Evolutionary conservation across 35 echinoderm and acorn worm species (phyloP).

Genomic region (Holothuria glaberrima): DNA sequence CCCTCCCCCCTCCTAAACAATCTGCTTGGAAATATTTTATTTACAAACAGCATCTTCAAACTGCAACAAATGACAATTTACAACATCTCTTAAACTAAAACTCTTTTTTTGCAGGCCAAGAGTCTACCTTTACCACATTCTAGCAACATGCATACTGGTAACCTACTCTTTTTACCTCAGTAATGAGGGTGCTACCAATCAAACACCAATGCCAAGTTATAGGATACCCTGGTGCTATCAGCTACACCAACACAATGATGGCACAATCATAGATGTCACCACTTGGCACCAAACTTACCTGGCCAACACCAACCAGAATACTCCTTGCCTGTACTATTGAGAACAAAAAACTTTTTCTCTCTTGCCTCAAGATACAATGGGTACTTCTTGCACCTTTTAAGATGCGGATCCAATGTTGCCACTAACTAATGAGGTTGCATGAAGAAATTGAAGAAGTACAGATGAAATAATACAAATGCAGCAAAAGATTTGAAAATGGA

Average conservation of each 20-base stretch:
- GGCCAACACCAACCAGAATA: slow-evolving; percentile 70
- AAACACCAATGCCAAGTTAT: too few species aligned
- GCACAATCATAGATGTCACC: neutral
- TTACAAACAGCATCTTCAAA: too few species aligned
- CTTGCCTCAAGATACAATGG: slow-evolving; percentile 54
- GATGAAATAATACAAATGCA: neutral
- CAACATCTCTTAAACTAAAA: too few species aligned
- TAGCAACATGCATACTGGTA: too few species aligned
- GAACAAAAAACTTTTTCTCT: slow-evolving; percentile 25
- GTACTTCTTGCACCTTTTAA: slow-evolving; percentile 55
- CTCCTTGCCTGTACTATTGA: slow-evolving; percentile 45
- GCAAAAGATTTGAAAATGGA: neutral
- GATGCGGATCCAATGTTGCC: slow-evolving; percentile 52
- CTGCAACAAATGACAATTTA: too few species aligned
- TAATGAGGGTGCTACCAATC: too few species aligned
- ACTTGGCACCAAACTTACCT: slow-evolving; percentile 24
- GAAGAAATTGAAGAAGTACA: neutral
- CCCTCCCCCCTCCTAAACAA: too few species aligned
- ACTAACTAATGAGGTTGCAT: slow-evolving; percentile 52
- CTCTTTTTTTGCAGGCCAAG: too few species aligned
- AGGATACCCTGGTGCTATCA: too few species aligned
- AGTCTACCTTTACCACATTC: too few species aligned
- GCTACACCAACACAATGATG: neutral
- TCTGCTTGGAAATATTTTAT: too few species aligned
- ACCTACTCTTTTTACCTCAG: too few species aligned